A percentile compares a stretch with the other conserved stretches of the same genome.
phyloP scores from a whole-genome alignment of 2,113 vertebrate genomes.

The Meleagris gallopavo region DNA sequence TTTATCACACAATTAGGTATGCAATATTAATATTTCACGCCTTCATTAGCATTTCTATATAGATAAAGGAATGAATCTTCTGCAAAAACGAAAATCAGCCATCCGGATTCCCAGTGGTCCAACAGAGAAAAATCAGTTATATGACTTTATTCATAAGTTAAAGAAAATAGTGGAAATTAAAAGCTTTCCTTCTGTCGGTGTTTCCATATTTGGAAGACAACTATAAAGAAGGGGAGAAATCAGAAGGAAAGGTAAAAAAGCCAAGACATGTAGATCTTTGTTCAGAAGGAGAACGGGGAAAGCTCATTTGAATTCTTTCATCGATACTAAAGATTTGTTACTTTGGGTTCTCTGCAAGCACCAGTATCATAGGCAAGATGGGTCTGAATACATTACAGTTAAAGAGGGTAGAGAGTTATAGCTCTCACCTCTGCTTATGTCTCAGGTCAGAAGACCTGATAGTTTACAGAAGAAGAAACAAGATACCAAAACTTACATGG shows the following conservation, averaged over 20 bases:
- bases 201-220: background rate
- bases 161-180: background rate
- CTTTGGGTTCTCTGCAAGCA: background rate
- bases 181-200: background rate
- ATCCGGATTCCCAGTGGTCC: background rate
- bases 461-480: background rate
- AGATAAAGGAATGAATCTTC: background rate
- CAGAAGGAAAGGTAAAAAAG: background rate
- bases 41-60: slow-evolving; percentile 37
- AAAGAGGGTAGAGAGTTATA: background rate
- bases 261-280: background rate
- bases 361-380: background rate
- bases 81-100: slow-evolving; percentile 1
- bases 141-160: background rate
- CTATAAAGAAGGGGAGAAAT: background rate
- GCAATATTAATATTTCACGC: slow-evolving; percentile 59
- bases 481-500: background rate
- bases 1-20: slow-evolving; percentile 53
- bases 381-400: background rate
- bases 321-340: background rate
- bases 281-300: background rate
- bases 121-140: background rate
- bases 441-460: background rate
- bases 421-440: background rate
- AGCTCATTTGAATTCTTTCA: background rate